Base-by-base conservation (phyloP, 2,113 vertebrate species). In the Leptosomus discolor region DNA sequence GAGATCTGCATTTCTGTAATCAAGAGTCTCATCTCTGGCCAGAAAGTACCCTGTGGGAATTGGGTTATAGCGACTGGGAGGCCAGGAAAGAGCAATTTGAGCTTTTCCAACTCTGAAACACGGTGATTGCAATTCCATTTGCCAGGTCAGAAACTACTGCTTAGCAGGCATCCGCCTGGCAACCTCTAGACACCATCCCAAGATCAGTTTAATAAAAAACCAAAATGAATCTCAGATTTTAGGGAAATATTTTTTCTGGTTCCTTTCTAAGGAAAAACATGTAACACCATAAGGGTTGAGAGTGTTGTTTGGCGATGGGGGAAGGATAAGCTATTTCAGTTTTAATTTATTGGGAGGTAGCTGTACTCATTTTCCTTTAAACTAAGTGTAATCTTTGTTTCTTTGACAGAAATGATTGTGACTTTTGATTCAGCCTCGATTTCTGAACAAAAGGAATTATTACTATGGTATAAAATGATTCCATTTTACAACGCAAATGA, bases 1-100 rank as follows among this genome's bases (percentile, higher is more conserved):
- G n/a, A 91, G 50, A 94, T 22, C 70, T 51, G 32, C 65, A 21
- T 73, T 92, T 94, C 77, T 94, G 56, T 78, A 94, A 92, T 39
- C 53, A 84, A 73, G 69, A 95, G 53, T 37, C 22, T 81, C 84
- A 45, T 78, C 89, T 65, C 76, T 82, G 69, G 77, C 74, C 57
- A 91, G 92, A 69, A 86, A 65, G 45, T 37, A 70, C 57, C 30
- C 73, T 36, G 39, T 82, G 94, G 70, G 54, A 93, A 82, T 87
- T 1, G 2, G 56, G 43, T 45, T 87, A 41, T 84, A 87, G 77
- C 0, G 1, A 51, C 78, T 36, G 41, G 78, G 65, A 76, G 17
- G 43, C 77, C 75, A 77, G 48, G 77, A 81, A 94, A 85, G 78
- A 80, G 73, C 81, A 91, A 67, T 41, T 15, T 23, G 86, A 92